Conservation (phyloP, 1,140 invertebrate genomes). For the Cydia pomonella region DNA sequence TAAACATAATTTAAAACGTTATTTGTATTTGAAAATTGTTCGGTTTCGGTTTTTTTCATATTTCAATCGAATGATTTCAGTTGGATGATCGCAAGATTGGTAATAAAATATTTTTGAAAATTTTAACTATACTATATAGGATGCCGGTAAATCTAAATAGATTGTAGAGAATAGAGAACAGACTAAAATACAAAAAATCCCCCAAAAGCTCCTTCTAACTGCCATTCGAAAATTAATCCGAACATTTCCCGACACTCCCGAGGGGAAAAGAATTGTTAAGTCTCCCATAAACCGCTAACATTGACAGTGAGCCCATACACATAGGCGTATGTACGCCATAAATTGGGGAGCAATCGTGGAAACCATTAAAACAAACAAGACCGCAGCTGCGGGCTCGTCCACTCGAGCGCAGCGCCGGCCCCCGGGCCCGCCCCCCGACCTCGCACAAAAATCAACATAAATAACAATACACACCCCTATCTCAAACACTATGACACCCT, state of each 20-base stretch:
- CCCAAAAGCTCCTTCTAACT: conserved; percentile 22
- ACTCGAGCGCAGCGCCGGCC: conserved; percentile 67
- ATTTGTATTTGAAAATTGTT: no score
- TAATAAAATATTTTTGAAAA: neutral
- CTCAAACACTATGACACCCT: conserved; percentile 67
- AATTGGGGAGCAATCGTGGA: conserved; percentile 58
- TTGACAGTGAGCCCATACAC: conserved; percentile 49
- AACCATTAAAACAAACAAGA: conserved; percentile 75
- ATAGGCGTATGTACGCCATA: conserved; percentile 58
- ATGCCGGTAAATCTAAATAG: conserved; percentile 30
- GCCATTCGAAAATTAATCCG: conserved; percentile 35
- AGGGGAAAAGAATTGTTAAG: conserved; percentile 50
- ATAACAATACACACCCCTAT: conserved; percentile 80
- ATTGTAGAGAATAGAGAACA: conserved; percentile 13
- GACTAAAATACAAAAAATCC: conserved; percentile 9
- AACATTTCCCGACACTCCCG: conserved; percentile 37
- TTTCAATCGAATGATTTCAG: no score
- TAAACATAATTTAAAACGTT: no score
- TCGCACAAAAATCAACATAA: conserved; percentile 79
- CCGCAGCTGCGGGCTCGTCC: conserved; percentile 64
- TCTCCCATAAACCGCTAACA: conserved; percentile 57
- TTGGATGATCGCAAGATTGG: neutral
- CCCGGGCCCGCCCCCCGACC: conserved; percentile 67
- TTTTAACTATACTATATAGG: neutral
- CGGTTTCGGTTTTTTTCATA: no score